Evolutionary conservation across 2,888 invertebrate species (phyloP).

Genomic region (Chymomyza procnemis): DNA sequence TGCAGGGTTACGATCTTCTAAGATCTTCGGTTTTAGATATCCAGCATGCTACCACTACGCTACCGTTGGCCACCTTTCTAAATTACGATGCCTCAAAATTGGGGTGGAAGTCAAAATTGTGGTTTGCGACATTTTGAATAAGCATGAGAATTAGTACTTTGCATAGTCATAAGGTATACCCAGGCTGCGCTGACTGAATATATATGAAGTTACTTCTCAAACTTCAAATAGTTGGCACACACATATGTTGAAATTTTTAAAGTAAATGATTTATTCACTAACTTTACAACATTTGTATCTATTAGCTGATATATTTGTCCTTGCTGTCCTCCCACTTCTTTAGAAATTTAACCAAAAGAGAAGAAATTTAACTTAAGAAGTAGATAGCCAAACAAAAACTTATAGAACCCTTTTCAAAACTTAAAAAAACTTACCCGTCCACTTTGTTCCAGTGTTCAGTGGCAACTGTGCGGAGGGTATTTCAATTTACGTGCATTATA

Average conservation of each 20-base stretch:
- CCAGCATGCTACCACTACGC: too few species aligned
- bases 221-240: background rate
- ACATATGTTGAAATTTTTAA: conserved; percentile 23
- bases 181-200: too few species aligned
- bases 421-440: background rate
- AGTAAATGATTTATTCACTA: background rate
- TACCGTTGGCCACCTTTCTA: too few species aligned
- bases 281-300: conserved; percentile 18
- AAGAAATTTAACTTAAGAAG: conserved; percentile 20
- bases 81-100: too few species aligned
- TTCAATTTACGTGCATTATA: conserved; percentile 50
- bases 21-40: too few species aligned
- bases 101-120: too few species aligned
- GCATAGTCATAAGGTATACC: too few species aligned
- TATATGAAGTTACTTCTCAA: background rate
- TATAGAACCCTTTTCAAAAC: conserved; percentile 55
- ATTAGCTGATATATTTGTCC: conserved; percentile 24
- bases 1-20: too few species aligned
- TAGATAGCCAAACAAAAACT: background rate
- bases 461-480: background rate
- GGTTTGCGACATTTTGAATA: too few species aligned
- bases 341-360: conserved; percentile 29
- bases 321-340: background rate
- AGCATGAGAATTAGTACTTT: too few species aligned
- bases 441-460: background rate